Evolutionary conservation across 2,888 invertebrate species (phyloP).

Genomic region (Serrognathus titanus): DNA sequence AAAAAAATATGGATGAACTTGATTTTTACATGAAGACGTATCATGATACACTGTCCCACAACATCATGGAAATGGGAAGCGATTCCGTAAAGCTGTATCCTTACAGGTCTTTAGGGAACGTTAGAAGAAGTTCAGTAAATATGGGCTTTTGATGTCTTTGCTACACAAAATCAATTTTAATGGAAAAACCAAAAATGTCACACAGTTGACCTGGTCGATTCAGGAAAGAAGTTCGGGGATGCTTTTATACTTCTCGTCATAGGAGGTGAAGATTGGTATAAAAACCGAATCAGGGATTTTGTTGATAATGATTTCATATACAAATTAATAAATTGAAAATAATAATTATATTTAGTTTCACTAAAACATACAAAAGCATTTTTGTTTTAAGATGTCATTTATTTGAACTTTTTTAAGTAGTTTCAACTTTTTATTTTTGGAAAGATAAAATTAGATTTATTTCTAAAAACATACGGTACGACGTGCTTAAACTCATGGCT

Average conservation of each 20-base stretch:
- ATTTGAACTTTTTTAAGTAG: no score
- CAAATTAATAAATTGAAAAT: no score
- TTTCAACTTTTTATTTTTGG: no score
- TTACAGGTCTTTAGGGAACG: constrained; percentile 5
- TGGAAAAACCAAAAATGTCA: not conserved
- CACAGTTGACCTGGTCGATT: constrained; percentile 5
- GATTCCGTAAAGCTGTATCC: constrained; percentile 13
- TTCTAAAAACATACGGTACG: no score
- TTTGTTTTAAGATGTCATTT: no score
- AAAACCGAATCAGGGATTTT: not conserved
- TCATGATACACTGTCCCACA: constrained; percentile 1
- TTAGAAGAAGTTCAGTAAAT: constrained; percentile 7
- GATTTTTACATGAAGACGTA: constrained; percentile 6
- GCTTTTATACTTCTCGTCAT: no score
- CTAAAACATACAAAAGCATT: no score
- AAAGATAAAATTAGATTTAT: no score
- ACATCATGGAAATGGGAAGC: constrained; percentile 5
- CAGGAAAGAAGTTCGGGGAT: not conserved
- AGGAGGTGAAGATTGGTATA: no score
- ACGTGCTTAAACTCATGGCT: no score
- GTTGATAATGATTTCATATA: not conserved
- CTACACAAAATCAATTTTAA: no score
- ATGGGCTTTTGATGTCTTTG: not conserved
- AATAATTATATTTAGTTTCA: no score
- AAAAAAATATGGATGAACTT: constrained; percentile 7